Percentiles rank a stretch among this genome's conserved stretches.
phyloP scores from a whole-genome alignment of 2,113 vertebrate species.

The Microtus pennsylvanicus region DNA sequence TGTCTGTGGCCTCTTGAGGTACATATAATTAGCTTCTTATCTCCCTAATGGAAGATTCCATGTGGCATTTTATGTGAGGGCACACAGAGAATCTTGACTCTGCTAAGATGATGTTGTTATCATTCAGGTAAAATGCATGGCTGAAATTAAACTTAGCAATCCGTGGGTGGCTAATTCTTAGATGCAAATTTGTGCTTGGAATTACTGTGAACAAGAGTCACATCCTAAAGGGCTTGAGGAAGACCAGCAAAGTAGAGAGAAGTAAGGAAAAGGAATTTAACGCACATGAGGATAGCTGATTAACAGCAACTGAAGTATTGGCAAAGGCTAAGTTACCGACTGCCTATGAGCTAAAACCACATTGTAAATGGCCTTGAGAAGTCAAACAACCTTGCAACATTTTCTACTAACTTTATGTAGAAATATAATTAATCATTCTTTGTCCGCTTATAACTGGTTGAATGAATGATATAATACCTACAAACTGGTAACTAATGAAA shows the following conservation, averaged over 20 bases:
- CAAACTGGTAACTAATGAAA: neutral
- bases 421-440: neutral
- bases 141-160: neutral
- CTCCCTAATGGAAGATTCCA: neutral
- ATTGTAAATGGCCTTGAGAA: neutral
- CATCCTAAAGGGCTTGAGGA: neutral
- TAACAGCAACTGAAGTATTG: neutral
- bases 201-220: neutral
- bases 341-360: neutral
- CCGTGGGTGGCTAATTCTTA: neutral
- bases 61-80: neutral
- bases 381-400: neutral
- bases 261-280: neutral
- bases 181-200: neutral
- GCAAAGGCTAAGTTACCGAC: neutral
- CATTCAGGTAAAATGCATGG: constrained; percentile 41
- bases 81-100: neutral
- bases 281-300: neutral
- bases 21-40: neutral
- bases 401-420: neutral
- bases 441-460: neutral
- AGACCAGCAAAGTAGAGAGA: neutral
- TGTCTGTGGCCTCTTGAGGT: too few relatives aligned
- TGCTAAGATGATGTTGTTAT: neutral
- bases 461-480: neutral